These are phyloP conservation scores for Muscicapa striata DNA, from an alignment of 2,797 vertebrate genomes.

Conservation along the genomic window DNA sequence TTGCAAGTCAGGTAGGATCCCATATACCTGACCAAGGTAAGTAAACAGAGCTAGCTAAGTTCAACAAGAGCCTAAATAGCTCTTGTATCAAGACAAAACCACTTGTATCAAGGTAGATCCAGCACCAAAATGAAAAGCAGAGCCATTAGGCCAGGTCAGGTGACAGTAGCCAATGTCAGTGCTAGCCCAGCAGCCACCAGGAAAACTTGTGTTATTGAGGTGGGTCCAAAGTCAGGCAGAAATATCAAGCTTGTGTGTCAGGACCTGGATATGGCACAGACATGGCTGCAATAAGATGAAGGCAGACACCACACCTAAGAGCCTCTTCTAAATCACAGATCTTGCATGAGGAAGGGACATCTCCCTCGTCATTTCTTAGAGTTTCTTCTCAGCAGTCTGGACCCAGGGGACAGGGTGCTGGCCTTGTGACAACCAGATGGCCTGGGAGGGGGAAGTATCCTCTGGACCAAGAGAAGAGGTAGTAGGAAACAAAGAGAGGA, in stretches of 20 bases:
- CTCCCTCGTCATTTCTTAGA: neutral
- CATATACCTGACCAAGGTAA: neutral
- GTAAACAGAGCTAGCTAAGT: neutral
- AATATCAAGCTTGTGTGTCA: neutral
- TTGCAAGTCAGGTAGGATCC: rapidly evolving
- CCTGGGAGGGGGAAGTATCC: neutral
- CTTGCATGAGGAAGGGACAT: neutral
- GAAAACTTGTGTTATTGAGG: neutral
- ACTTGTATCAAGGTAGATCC: neutral
- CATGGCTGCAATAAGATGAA: neutral
- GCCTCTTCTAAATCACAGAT: neutral
- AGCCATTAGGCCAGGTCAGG: neutral
- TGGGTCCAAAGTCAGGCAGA: neutral
- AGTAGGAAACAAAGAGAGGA: neutral
- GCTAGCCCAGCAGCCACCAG: neutral
- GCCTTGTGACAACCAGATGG: neutral
- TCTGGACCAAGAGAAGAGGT: neutral
- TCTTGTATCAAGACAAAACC: neutral
- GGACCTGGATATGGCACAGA: neutral
- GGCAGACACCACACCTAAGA: neutral
- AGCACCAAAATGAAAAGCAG: neutral
- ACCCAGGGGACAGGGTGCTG: neutral
- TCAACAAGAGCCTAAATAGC: neutral
- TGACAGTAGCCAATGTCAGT: neutral
- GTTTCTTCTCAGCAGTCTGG: neutral